These are phyloP conservation scores for Hypsopygia costalis DNA, from an alignment of 2,888 invertebrate genomes.

Conservation along the genomic window DNA sequence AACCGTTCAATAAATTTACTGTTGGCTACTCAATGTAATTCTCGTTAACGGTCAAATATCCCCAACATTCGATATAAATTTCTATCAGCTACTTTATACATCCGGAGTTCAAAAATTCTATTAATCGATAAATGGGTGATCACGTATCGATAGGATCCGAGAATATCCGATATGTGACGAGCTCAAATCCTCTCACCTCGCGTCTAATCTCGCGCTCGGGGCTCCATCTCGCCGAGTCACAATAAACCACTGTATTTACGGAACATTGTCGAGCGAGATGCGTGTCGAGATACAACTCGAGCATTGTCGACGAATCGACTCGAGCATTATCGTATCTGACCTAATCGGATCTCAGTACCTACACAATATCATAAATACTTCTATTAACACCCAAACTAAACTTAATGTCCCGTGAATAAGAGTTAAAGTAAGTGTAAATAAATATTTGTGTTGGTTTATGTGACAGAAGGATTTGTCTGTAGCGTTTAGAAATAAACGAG, in stretches of 20 bases:
- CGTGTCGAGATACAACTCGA: slow-evolving; percentile 42
- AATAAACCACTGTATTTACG: slow-evolving; percentile 62
- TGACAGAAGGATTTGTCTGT: slow-evolving; percentile 72
- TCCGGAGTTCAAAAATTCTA: neutral
- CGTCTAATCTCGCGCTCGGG: slow-evolving; percentile 26
- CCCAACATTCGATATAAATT: neutral
- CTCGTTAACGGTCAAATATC: neutral
- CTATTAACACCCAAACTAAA: slow-evolving; percentile 12
- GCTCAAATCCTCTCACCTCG: slow-evolving; percentile 43
- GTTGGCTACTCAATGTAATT: too few relatives aligned
- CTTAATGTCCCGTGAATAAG: slow-evolving; percentile 22
- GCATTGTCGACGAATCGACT: slow-evolving; percentile 63
- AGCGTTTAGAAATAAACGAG: slow-evolving; percentile 71
- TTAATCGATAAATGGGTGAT: neutral
- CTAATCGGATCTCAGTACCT: slow-evolving; percentile 67
- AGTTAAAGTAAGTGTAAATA: slow-evolving; percentile 6
- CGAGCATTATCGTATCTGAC: slow-evolving; percentile 63
- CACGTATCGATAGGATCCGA: slow-evolving; percentile 23
- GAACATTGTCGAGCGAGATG: slow-evolving; percentile 55
- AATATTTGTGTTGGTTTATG: slow-evolving; percentile 40
- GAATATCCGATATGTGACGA: slow-evolving; percentile 30
- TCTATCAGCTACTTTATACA: neutral
- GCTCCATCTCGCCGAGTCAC: slow-evolving; percentile 35
- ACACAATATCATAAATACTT: slow-evolving; percentile 22
- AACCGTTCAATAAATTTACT: too few relatives aligned